phyloP scores from a whole-genome alignment of 2,797 vertebrate species.

The Paguma larvata region DNA sequence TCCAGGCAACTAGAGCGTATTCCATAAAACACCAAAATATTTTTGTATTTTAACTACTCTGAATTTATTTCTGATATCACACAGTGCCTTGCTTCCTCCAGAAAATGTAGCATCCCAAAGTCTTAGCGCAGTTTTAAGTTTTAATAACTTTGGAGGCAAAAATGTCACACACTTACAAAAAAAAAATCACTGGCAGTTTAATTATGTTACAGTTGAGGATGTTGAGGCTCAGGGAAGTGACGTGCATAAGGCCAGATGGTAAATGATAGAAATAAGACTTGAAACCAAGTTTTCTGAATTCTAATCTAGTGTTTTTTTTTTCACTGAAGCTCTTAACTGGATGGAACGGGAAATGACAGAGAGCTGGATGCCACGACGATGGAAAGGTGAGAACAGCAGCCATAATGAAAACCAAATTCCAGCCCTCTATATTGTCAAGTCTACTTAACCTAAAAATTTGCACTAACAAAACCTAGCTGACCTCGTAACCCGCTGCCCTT shows the following conservation, averaged over 20 bases:
- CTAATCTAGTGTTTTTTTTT: not conserved
- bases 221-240: not conserved
- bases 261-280: not conserved
- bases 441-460: not conserved
- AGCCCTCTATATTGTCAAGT: not conserved
- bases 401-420: not conserved
- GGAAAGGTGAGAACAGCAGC: not conserved
- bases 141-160: conserved; percentile 40
- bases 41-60: not conserved
- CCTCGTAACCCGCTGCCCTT: not conserved
- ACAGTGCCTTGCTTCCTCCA: not conserved
- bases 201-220: not conserved
- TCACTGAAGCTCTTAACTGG: not conserved
- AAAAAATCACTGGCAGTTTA: not conserved
- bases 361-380: not conserved
- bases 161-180: not conserved
- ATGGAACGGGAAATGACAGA: not conserved
- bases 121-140: not conserved
- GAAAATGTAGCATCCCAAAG: not conserved
- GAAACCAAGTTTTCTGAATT: conserved; percentile 24
- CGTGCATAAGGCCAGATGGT: not conserved
- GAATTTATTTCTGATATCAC: not conserved
- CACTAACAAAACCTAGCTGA: not conserved
- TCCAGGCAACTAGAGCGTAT: not conserved
- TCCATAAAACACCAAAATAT: not conserved